Evolutionary conservation across 2,888 invertebrate species (phyloP), one percentile per base, ranked within the genome.

Genomic region (Steinernema scapterisci): DNA sequence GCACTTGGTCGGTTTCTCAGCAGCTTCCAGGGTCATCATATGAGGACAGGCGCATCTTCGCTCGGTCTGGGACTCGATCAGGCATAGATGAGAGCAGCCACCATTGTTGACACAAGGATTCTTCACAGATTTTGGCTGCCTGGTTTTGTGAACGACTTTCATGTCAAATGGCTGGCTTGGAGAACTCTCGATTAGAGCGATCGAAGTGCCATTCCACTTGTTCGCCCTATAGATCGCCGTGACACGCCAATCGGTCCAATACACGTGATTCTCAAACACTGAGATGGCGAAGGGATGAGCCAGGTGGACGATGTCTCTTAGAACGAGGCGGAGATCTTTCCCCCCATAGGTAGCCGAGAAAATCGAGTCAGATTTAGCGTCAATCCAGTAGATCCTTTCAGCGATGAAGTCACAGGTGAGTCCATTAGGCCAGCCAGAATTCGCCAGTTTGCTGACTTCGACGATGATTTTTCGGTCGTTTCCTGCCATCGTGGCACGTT

Each of bases 161-260:
- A 95, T 91, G 88, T 95, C 95, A 90, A 95, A 95, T 0, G 95
- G 95, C 88, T 95, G 95, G 1, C 93, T 92, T 78, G 93, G 91
- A 13, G 94, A 93, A 80, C 93, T 90, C 88, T 94, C 93, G 82
- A 95, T 91, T 19, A 93, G 92, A 7, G 77, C 90, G 1, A 94
- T 92, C 88, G 93, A 92, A 25, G 91, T 91, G 0, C 90, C 93
- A 88, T 92, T 92, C 92, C 93, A 94, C 89, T 95, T 95, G 89
- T 93, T 93, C 43, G 94, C 94, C 82, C 93, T 90, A 82, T 93
- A 92, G 1, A 95, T 93, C 78, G 93, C 92, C 88, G 93, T 94
- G 74, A 92, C 92, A 79, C 94, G 91, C 95, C 95, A 95, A 89
- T 95, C 95, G 0, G 94, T 95, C 94, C 95, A 95, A 89, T 94